Evolutionary conservation across 2,888 invertebrate genomes (phyloP).

Genomic region (Hirtodrosophila histrioides): DNA sequence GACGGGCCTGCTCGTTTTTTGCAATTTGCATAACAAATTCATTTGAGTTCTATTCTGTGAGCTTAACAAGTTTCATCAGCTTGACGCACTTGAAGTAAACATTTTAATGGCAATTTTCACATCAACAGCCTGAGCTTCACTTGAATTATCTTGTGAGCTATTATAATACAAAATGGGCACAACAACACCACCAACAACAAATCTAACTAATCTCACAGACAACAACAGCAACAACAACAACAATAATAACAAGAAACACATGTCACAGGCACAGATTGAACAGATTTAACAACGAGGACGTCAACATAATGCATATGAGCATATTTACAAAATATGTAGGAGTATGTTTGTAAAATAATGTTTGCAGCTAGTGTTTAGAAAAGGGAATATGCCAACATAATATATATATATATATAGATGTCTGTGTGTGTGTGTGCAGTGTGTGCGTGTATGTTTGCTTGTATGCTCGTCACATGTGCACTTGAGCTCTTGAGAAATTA

Average conservation of each 20-base stretch:
- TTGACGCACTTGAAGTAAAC: constrained; percentile 36
- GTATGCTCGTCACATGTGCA: constrained; percentile 72
- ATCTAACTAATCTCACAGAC: constrained; percentile 52
- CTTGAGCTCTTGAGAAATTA: constrained; percentile 81
- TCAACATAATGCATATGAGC: constrained; percentile 67
- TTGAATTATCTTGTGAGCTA: constrained; percentile 65
- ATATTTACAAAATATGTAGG: constrained; percentile 62
- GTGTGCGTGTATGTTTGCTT: constrained; percentile 22
- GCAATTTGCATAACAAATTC: constrained; percentile 46
- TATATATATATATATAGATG: constrained; percentile 2
- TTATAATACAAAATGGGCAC: constrained; percentile 62
- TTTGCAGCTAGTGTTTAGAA: constrained; percentile 75
- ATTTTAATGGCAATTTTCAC: constrained; percentile 63
- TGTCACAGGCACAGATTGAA: constrained; percentile 76
- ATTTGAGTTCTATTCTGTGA: constrained; percentile 4
- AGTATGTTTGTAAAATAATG: constrained; percentile 41
- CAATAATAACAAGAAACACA: constrained; percentile 53
- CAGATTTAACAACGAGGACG: constrained; percentile 70
- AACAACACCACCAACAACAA: constrained; percentile 28
- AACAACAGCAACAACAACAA: constrained; percentile 23
- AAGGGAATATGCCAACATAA: constrained; percentile 46
- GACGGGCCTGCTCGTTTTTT: constrained; percentile 4
- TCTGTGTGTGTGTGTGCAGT: not conserved
- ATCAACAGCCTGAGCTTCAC: constrained; percentile 47
- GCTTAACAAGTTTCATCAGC: constrained; percentile 25